Evolutionary conservation across 2,888 invertebrate species (phyloP).

Genomic region (Entomobrya multifasciata): DNA sequence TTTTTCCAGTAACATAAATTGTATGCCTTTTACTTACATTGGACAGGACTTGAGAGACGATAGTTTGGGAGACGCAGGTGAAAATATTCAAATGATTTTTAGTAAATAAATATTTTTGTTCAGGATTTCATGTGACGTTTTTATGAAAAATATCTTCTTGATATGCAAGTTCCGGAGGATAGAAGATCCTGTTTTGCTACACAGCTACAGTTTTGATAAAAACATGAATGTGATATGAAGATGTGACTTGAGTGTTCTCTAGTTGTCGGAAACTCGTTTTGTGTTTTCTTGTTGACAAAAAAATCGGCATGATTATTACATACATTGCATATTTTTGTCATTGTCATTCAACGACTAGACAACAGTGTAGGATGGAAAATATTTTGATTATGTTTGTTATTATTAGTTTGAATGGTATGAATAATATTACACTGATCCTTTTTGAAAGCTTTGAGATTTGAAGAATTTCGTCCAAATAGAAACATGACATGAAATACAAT

Average conservation of each 20-base stretch:
- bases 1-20: too few relatives aligned
- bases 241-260: too few relatives aligned
- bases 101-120: slow-evolving; percentile 25
- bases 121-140: not conserved
- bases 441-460: slow-evolving; percentile 4
- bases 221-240: too few relatives aligned
- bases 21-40: too few relatives aligned
- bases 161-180: too few relatives aligned
- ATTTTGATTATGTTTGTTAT: slow-evolving; percentile 19
- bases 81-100: slow-evolving; percentile 60
- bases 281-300: slow-evolving; percentile 1
- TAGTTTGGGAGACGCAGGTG: slow-evolving; percentile 37
- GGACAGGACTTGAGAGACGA: not conserved
- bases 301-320: slow-evolving; percentile 27
- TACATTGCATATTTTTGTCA: not conserved
- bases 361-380: not conserved
- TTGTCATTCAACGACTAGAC: not conserved
- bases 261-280: too few relatives aligned
- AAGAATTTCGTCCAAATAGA: not conserved
- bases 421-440: slow-evolving; percentile 9
- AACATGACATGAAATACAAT: not conserved
- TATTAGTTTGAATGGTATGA: not conserved
- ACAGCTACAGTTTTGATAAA: too few relatives aligned
- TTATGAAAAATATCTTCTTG: slow-evolving; percentile 19
- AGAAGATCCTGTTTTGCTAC: not conserved